A percentile compares a stretch with the other conserved stretches of the same genome.
phyloP scores from a whole-genome alignment of 2,797 vertebrate genomes.

The Poeciliopsis infans region DNA sequence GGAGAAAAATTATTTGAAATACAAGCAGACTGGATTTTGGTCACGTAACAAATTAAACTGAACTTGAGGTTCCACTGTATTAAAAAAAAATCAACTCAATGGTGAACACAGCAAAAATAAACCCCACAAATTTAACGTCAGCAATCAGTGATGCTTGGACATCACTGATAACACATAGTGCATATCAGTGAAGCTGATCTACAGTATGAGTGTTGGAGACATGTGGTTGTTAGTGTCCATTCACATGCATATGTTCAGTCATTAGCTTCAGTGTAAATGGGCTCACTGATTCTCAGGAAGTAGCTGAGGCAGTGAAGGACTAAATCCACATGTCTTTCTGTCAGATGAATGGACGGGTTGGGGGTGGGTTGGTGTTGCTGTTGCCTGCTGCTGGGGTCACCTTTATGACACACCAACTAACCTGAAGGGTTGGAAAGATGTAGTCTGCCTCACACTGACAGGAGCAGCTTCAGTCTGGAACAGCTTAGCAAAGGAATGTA shows the following conservation, averaged over 20 bases:
- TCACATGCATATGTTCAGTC: neutral
- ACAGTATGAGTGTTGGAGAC: neutral
- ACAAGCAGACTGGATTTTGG: too few species aligned
- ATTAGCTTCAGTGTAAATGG: neutral
- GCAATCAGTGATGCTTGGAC: neutral
- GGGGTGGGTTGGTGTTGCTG: slow-evolving; percentile 16
- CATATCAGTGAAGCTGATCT: neutral
- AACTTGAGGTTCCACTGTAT: too few species aligned
- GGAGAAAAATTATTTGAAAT: too few species aligned
- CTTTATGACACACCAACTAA: slow-evolving; percentile 49
- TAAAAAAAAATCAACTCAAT: neutral
- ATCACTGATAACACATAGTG: neutral
- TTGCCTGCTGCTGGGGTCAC: slow-evolving; percentile 65
- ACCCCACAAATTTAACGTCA: neutral
- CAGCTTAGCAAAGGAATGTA: neutral
- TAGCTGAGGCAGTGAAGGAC: slow-evolving; percentile 49
- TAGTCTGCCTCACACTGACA: slow-evolving; percentile 55
- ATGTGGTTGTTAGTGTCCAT: neutral
- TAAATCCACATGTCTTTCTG: slow-evolving; percentile 64
- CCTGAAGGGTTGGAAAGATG: slow-evolving; percentile 52
- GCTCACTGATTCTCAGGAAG: neutral
- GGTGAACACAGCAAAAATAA: too few species aligned
- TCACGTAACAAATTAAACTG: neutral
- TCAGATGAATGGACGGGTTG: slow-evolving; percentile 33
- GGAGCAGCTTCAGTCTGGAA: slow-evolving; percentile 37